Percentiles rank a stretch among this genome's conserved stretches.
Conservation (phyloP, 2,888 invertebrate genomes). For the Parapristionchus giblindavisi region DNA sequence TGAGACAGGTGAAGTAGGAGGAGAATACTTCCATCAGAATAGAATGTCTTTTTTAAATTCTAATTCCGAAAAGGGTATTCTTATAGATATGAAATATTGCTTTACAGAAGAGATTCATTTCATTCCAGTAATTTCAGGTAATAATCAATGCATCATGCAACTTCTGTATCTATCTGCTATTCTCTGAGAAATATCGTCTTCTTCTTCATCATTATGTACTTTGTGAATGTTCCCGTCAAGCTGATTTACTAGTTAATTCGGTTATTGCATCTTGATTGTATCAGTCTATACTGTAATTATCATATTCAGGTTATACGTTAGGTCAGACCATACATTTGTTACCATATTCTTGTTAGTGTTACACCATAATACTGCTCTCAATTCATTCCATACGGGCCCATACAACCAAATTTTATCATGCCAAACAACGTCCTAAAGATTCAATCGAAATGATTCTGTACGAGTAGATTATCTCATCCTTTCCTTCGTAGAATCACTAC, state of each 20-base stretch:
- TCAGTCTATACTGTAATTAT: neutral
- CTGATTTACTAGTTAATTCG: constrained; percentile 59
- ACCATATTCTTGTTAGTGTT: neutral
- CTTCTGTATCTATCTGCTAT: constrained; percentile 66
- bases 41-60: too few species aligned
- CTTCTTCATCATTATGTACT: constrained; percentile 61
- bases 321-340: too few species aligned
- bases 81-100: too few species aligned
- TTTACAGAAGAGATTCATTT: too few species aligned
- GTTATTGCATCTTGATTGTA: constrained; percentile 40
- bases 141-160: constrained; percentile 66
- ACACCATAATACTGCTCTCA: constrained; percentile 12
- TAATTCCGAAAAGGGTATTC: too few species aligned
- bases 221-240: constrained; percentile 59
- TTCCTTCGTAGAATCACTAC: too few species aligned
- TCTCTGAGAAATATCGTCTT: constrained; percentile 65
- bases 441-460: constrained; percentile 2
- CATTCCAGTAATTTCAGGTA: constrained; percentile 52
- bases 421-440: neutral
- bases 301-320: too few species aligned
- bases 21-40: too few species aligned
- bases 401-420: neutral
- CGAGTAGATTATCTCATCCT: too few species aligned
- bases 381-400: neutral
- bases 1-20: too few species aligned